Base-by-base conservation (phyloP, 2,797 vertebrate species). In the Myripristis murdjan region DNA sequence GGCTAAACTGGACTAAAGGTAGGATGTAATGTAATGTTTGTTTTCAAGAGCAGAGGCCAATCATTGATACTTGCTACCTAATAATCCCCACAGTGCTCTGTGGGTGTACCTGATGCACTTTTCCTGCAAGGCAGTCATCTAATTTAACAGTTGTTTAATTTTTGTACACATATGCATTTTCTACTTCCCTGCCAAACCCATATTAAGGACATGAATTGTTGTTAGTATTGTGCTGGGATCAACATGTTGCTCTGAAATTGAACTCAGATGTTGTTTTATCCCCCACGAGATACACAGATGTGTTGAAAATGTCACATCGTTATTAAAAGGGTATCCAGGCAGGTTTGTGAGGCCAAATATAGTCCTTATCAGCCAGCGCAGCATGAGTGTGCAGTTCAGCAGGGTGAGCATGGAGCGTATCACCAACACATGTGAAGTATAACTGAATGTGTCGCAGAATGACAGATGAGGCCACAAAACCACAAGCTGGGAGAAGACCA, bases 311-410 rank as follows among this genome's bases (percentile, higher is more conserved):
- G 15, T 14, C n/a, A 23, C 18, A 18, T 2, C 28, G 47, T 59
- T 71, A 53, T 22, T 72, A 8, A 64, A 39, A 37, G 16, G 28
- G 39, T 22, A 52, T 31, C 41, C 48, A 60, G 23, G 52, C 49
- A 58, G 64, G 78, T 77, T 83, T 22, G 12, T 66, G 51, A 20
- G 52, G 61, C 83, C 69, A 91, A 91, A 94, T 87, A 90, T 93
- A 94, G 83, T 78, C 3, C 47, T 91, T 93, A 94, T 95, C 92
- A 87, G 75, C 49, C 33, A 22, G 31, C 11, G 54, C 84, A 84
- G 70, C 64, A 81, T 90, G 87, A 87, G 70, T 67, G 39, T 75
- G 89, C 89, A 87, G 44, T 79, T 77, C 63, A 56, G 10, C 53
- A 65, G 41, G 8, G 28, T 7, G 61, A 67, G 72, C 44, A 5